Percentiles rank a stretch among this genome's conserved stretches.
phyloP scores from a whole-genome alignment of 1,140 invertebrate genomes.

The Rhagoletis pomonella region DNA sequence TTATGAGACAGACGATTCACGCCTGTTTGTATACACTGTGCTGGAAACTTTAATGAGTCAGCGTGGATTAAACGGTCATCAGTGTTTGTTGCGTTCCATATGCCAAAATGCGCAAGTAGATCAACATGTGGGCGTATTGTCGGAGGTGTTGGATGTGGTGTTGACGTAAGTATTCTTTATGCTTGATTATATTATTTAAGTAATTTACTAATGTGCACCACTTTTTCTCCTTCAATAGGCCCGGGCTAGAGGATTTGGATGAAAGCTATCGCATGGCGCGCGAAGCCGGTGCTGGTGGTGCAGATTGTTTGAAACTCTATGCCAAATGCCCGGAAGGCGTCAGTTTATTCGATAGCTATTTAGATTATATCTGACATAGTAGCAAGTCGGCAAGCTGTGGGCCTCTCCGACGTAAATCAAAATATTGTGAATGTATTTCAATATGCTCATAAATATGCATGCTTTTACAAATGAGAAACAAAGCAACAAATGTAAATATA shows the following conservation, averaged over 20 bases:
- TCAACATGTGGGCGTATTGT: conserved; percentile 69
- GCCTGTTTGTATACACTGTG: conserved; percentile 65
- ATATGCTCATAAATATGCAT: too few relatives aligned
- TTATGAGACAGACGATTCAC: conserved; percentile 65
- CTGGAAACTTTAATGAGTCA: conserved; percentile 67
- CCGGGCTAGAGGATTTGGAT: conserved; percentile 67
- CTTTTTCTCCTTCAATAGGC: conserved; percentile 59
- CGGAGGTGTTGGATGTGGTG: conserved; percentile 68
- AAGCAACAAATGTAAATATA: background rate
- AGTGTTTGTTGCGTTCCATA: conserved; percentile 68
- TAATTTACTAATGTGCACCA: background rate
- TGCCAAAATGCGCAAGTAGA: conserved; percentile 72
- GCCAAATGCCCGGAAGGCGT: conserved; percentile 65
- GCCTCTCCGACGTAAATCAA: background rate
- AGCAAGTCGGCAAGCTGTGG: background rate
- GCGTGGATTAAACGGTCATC: conserved; percentile 59
- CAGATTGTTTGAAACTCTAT: conserved; percentile 65
- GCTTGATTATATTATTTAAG: background rate
- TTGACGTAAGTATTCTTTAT: conserved; percentile 64
- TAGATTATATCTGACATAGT: conserved; percentile 41
- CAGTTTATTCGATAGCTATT: conserved; percentile 63
- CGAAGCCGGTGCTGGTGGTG: conserved; percentile 64
- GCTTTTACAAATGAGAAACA: too few relatives aligned
- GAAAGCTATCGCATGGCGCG: conserved; percentile 65
- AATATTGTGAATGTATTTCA: too few relatives aligned